Conservation (phyloP, 2,888 invertebrate species). For the Macrosiphum euphorbiae region DNA sequence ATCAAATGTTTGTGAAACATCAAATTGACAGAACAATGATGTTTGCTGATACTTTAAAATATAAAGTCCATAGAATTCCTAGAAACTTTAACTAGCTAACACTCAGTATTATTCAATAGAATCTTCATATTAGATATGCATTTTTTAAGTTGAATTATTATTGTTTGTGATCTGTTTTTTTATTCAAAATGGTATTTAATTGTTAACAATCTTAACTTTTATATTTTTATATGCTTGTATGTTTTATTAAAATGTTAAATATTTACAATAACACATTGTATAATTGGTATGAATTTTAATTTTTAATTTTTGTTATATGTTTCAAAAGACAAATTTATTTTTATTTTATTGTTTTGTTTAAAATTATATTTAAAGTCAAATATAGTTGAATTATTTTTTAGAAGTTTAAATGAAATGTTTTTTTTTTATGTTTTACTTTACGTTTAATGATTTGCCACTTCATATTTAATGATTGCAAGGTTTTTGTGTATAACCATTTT, state of each 20-base stretch:
- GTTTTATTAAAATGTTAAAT: not conserved
- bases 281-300: not conserved
- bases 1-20: constrained; percentile 13
- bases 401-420: not conserved
- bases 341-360: not conserved
- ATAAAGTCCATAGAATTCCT: not conserved
- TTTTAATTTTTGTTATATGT: not conserved
- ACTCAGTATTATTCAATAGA: not conserved
- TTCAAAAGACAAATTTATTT: not conserved
- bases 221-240: not conserved
- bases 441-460: not conserved
- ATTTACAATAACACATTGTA: not conserved
- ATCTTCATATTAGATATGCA: not conserved
- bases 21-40: constrained; percentile 22
- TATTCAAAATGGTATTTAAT: not conserved
- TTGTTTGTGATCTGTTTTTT: not conserved
- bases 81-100: not conserved
- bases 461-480: not conserved
- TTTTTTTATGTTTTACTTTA: not conserved
- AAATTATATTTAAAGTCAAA: not conserved
- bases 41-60: not conserved
- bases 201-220: not conserved
- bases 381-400: not conserved
- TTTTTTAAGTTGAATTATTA: not conserved
- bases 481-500: not conserved